These are phyloP conservation scores for Lagopus leucura DNA, from an alignment of 2,113 vertebrate genomes.

Conservation along the genomic window DNA sequence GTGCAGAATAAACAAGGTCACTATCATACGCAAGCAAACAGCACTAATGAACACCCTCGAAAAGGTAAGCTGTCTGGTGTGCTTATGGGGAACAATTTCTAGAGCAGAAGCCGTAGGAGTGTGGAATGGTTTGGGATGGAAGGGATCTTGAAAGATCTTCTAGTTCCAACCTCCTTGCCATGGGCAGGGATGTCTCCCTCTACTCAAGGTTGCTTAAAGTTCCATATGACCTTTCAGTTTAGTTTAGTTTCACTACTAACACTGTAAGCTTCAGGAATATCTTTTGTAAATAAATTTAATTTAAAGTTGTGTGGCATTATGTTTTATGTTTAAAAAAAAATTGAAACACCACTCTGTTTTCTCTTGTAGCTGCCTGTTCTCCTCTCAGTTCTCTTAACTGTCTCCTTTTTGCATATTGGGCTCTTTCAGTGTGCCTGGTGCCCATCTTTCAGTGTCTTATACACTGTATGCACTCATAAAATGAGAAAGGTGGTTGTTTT, in stretches of 20 bases:
- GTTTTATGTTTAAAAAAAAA: background rate
- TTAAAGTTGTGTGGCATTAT: background rate
- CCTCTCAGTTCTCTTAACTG: background rate
- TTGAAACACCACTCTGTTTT: background rate
- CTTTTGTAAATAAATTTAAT: background rate
- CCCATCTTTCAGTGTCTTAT: background rate
- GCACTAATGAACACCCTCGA: slow-evolving; percentile 85
- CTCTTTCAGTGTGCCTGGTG: background rate
- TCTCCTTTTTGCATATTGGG: rapidly evolving
- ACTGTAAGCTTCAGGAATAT: background rate
- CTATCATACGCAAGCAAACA: slow-evolving; percentile 92
- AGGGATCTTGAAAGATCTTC: background rate
- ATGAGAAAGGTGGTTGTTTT: background rate
- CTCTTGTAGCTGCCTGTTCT: too few relatives aligned
- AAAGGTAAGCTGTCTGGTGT: slow-evolving; percentile 79
- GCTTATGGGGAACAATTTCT: background rate
- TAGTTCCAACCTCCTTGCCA: background rate
- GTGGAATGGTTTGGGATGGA: background rate
- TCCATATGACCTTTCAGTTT: background rate
- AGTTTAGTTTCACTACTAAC: background rate
- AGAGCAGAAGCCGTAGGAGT: background rate
- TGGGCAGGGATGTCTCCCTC: background rate
- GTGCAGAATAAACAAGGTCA: slow-evolving; percentile 87
- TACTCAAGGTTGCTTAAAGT: background rate
- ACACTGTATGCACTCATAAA: background rate